Evolutionary conservation across 2,113 vertebrate species (phyloP), one percentile per base, ranked within the genome.

Genomic region (Telmatochromis sp.): DNA sequence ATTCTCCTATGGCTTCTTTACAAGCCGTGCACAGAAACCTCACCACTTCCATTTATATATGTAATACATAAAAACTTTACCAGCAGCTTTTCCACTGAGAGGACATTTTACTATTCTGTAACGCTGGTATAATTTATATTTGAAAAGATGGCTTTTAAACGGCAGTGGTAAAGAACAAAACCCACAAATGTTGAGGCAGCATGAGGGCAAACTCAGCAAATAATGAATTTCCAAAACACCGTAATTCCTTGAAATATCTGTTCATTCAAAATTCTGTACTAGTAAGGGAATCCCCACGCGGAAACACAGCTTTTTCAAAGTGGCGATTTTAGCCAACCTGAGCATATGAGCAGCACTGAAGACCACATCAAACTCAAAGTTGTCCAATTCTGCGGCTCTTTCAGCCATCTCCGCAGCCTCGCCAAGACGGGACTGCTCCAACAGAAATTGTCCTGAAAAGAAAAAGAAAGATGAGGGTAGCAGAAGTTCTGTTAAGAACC

Each of bases 271-370:
- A 81, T 82, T 82, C 68, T 80, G 51, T 13, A 5, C 81, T 14
- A 58, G 54, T 21, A 51, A 7, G 40, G 81, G 55, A 70, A 75
- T 83, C 53, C 60, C 83, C 33, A 28, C 9, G 1, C 33, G 11
- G 14, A 47, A 75, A 26, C 3, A 1, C 9, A 47, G 63, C 58
- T 75, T 78, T 21, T 65, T 75, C 68, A 45, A 75, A 47, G 26
- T 26, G n/a, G 82, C 13, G 11, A n/a, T 81, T 33, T 93, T 14
- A 73, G 93, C 96, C 80, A 85, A 99, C 98, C 98, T 98, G 93
- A 99, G 98, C 98, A 99, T 99, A 92, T 99, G 98, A 26, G 98
- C 98, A 68, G 98, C 98, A 19, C 98, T 99, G 96, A 99, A 99
- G 90, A 99, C 98, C 86, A 99, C 98, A 26, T 99, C 98, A 75